Percentiles rank a stretch among this genome's conserved stretches.
Evolutionary conservation across 2,797 vertebrate genomes (phyloP).

Genomic region (Acanthurus tractus): DNA sequence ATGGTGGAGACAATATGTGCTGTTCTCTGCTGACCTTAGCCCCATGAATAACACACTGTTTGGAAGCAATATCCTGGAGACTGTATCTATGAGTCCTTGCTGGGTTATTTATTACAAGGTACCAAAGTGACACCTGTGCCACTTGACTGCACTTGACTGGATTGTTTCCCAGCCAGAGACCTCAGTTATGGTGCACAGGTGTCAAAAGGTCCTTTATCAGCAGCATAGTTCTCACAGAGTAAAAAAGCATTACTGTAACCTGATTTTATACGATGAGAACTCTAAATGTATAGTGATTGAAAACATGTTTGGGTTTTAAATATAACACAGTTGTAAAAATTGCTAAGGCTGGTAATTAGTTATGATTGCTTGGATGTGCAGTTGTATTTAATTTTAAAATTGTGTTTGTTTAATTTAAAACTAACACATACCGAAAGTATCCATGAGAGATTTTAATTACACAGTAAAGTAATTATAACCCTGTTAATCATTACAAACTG

Average conservation of each 20-base stretch:
- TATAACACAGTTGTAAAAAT: no score
- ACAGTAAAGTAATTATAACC: not conserved
- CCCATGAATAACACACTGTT: constrained; percentile 64
- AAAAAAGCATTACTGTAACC: not conserved
- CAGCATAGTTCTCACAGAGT: not conserved
- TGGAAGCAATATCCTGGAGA: constrained; percentile 60
- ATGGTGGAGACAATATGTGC: constrained; percentile 46
- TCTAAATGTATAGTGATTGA: not conserved
- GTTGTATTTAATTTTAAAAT: not conserved
- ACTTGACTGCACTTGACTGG: constrained; percentile 67
- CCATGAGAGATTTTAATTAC: not conserved
- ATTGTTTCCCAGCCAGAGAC: constrained; percentile 76
- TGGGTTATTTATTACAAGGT: constrained; percentile 72
- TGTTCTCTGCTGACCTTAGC: constrained; percentile 70
- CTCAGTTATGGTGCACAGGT: constrained; percentile 19
- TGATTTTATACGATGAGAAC: not conserved
- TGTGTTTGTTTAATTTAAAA: not conserved
- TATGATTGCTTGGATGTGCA: not conserved
- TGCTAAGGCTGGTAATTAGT: not conserved
- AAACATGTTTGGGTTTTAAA: not conserved
- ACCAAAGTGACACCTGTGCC: constrained; percentile 59
- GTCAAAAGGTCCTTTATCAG: constrained; percentile 17
- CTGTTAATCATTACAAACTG: not conserved
- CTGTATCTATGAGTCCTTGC: constrained; percentile 31
- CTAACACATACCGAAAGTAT: not conserved